Conservation (phyloP, 2,888 invertebrate species). For the Luperina nickerlii region DNA sequence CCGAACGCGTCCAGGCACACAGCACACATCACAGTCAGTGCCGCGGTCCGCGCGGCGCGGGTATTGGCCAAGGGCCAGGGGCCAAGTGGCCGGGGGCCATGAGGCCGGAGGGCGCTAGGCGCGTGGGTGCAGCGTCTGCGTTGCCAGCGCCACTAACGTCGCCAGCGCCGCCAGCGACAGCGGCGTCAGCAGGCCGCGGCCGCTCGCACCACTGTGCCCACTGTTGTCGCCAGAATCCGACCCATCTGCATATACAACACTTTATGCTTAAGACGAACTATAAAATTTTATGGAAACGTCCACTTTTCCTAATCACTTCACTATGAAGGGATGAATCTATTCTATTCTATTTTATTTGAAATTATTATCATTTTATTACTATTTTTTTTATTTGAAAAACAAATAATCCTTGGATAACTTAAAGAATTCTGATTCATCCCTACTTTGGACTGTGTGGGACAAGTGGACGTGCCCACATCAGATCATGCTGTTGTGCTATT, state of each 20-base stretch:
- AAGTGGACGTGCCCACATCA: conserved; percentile 18
- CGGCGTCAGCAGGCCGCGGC: conserved; percentile 50
- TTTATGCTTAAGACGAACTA: conserved; percentile 61
- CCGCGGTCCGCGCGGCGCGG: conserved; percentile 74
- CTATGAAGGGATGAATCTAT: conserved; percentile 5
- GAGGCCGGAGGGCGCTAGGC: conserved; percentile 59
- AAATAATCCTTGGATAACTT: neutral
- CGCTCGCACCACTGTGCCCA: conserved; percentile 67
- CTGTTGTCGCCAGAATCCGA: conserved; percentile 72
- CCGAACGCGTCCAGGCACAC: conserved; percentile 83
- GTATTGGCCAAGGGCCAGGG: conserved; percentile 46
- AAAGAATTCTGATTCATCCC: neutral
- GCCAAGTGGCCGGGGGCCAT: conserved; percentile 1
- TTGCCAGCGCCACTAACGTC: conserved; percentile 57
- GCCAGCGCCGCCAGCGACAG: conserved; percentile 55
- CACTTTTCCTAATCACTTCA: conserved; percentile 16
- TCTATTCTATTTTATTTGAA: neutral
- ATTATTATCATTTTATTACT: no score
- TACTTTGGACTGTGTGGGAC: neutral
- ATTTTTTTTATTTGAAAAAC: neutral
- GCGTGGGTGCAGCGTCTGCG: conserved; percentile 60
- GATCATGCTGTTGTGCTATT: conserved; percentile 42
- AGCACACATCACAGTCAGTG: conserved; percentile 86
- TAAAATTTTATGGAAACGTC: conserved; percentile 16
- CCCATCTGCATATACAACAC: conserved; percentile 69